Evolutionary conservation across 2,113 vertebrate genomes (phyloP), one percentile per base, ranked within the genome.

Genomic region (Micromys minutus): DNA sequence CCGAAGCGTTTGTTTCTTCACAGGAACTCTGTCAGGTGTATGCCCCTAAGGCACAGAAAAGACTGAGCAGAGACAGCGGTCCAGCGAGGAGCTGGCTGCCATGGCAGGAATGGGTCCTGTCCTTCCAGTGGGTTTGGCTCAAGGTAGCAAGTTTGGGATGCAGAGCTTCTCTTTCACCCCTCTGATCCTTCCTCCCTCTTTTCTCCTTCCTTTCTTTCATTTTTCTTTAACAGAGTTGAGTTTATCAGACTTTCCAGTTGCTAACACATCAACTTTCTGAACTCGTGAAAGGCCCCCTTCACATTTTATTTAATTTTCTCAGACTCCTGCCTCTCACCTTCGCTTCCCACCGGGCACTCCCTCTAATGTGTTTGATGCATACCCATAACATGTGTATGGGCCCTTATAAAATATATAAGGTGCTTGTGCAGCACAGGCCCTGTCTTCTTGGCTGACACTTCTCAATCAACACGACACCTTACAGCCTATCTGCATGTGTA

Each of bases 1-100:
- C 36, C 24, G 2, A 3, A 59, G 74, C 39, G 21, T 15, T 2
- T 9, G 3, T 5, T 42, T 63, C 57, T 6, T 31, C 39, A 0
- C 5, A 19, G 69, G 24, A 11, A 42, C 1, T 3, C 7, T 1
- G n/a, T 15, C 63, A n/a, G 59, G 29, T 45, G 5, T 0, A 0
- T 15, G 0, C 0, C 4, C 2, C 0, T 36, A 15, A 21, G 59
- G 39, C 24, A 13, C 36, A 24, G n/a, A 22, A 1, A 0, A 3
- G 16, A 5, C 1, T 0, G 4, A 63, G 42, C 9, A 3, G 0
- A 36, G 13, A n/a, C 29, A 1, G 42, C n/a, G 45, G 22, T 2
- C 61, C 6, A 7, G 45, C 16, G 5, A 9, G 1, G 3, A 2
- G 12, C 39, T 42, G 5, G 3, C 4, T 16, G 16, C 13, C 0